Evolutionary conservation across 2,113 vertebrate species (phyloP), one percentile per base, ranked within the genome.

Genomic region (Anoplopoma fimbria): DNA sequence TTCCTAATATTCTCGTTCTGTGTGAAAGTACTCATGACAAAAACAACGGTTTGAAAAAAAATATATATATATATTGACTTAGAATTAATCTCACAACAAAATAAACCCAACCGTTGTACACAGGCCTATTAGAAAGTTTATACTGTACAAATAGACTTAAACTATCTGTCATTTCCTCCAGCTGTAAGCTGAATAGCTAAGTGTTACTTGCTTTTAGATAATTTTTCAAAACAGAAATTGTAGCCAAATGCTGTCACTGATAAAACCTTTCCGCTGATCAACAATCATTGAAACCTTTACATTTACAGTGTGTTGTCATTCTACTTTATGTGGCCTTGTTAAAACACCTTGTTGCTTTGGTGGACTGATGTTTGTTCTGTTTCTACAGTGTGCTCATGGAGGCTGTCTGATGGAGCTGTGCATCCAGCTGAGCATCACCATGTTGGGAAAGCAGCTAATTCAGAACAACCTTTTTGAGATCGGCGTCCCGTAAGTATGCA

Each of bases 381-480:
- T 63, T 81, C 7, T 25, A n/a, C 89, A 99, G 98, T 99, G 98
- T 74, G 95, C 97, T 23, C 97, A 97, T 0, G 98, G 98, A 0
- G 97, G 98, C 36, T 99, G 98, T 89, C 92, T 99, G 10, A 99
- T 99, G 98, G 98, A 99, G 87, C 93, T 99, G 74, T 99, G 98
- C 34, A 99, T 99, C 88, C 98, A 99, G 91, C 96, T 99, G 67
- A 99, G 98, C 81, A 99, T 99, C 85, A 99, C 98, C 85, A 99
- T 99, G 98, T 85, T 99, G 93, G 98, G 98, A 45, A 99, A 99
- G 83, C 98, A 99, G 89, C 95, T 99, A 25, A 99, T 99, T 69
- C 98, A 99, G 92, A 99, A 99, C 95, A 99, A 99, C 88, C 95
- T 99, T 31, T 99, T 99, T 77, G 98, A 99, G 94, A 99, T 99